phyloP scores from a whole-genome alignment of 2,113 vertebrate genomes.

The Chinchilla lanigera region DNA sequence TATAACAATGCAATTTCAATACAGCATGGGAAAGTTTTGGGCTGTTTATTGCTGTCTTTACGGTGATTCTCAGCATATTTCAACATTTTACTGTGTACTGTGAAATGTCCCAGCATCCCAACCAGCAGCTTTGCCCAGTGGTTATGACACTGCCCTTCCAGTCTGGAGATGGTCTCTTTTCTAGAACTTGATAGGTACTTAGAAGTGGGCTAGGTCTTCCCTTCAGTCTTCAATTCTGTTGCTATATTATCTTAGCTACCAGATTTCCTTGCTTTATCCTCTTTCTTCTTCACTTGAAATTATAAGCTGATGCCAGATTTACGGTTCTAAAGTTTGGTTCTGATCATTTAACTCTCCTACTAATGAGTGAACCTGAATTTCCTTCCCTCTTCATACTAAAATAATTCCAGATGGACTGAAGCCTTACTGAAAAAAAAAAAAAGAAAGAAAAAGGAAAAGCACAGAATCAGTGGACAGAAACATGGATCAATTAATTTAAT shows the following conservation, averaged over 20 bases:
- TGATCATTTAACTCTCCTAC: conserved; percentile 11
- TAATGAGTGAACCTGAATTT: conserved; percentile 44
- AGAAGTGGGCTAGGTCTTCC: neutral
- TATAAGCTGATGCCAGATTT: conserved; percentile 61
- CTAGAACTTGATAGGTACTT: neutral
- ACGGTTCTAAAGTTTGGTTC: conserved; percentile 40
- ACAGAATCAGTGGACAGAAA: conserved; percentile 24
- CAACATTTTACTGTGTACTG: neutral
- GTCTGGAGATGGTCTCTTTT: rapidly evolving
- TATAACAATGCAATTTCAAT: no score
- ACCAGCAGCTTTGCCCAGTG: neutral
- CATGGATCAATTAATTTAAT: conserved; percentile 36
- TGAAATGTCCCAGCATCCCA: neutral
- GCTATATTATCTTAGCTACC: neutral
- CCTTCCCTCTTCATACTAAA: conserved; percentile 38
- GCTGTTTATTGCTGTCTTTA: neutral
- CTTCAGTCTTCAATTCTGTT: rapidly evolving
- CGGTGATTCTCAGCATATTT: neutral
- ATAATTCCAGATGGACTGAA: conserved; percentile 60
- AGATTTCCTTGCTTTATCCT: neutral
- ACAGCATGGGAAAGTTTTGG: neutral
- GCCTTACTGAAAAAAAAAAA: neutral
- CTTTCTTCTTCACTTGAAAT: neutral
- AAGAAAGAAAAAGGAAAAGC: neutral
- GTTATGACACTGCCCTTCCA: neutral